A percentile compares a stretch with the other conserved stretches of the same genome.
phyloP scores from a whole-genome alignment of 2,113 vertebrate genomes.

The Triplophysa tibetana region DNA sequence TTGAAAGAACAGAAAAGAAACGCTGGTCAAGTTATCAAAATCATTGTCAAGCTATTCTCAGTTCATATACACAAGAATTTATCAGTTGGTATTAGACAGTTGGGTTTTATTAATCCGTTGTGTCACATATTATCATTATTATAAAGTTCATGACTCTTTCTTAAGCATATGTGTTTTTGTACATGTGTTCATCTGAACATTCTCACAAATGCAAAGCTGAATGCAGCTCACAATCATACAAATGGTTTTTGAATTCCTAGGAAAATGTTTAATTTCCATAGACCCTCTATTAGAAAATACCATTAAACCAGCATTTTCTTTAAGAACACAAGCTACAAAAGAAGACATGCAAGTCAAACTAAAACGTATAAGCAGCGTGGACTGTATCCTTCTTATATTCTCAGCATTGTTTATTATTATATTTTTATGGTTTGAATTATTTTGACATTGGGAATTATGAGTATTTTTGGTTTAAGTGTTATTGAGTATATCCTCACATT shows the following conservation, averaged over 20 bases:
- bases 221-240: not conserved
- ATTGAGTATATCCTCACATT: constrained; percentile 36
- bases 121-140: not conserved
- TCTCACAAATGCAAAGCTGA: constrained; percentile 3
- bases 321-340: not conserved
- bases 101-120: not conserved
- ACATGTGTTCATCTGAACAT: not conserved
- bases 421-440: not conserved
- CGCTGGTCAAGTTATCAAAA: too few species aligned
- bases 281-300: not conserved
- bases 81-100: not conserved
- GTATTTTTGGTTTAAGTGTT: constrained; percentile 17
- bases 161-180: not conserved
- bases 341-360: not conserved
- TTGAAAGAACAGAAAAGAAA: too few species aligned
- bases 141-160: too few species aligned
- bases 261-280: not conserved
- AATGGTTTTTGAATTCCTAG: not conserved
- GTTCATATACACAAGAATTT: not conserved
- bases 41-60: not conserved
- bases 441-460: constrained; percentile 2
- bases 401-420: not conserved
- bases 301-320: constrained; percentile 4
- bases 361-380: not conserved
- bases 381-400: not conserved